Evolutionary conservation across 2,888 invertebrate species (phyloP), one percentile per base, ranked within the genome.

Genomic region (Trachelus stipa): DNA sequence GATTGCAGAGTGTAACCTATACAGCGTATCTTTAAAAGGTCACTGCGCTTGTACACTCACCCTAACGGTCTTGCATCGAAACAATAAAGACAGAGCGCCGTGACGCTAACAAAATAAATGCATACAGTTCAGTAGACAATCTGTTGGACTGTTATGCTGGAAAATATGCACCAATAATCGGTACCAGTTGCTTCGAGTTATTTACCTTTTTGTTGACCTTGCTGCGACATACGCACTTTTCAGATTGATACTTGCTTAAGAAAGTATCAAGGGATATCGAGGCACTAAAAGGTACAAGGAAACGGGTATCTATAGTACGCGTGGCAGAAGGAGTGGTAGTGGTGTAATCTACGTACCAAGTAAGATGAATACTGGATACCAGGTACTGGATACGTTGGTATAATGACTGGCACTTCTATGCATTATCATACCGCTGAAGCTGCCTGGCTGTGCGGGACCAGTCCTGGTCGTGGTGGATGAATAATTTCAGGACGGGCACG

Each of bases 341-440:
- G 87, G 86, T 87, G 87, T 87, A 88, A 89, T 88, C 87, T 88
- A 85, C 86, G 86, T 85, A 84, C 81, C 84, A 79, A 83, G 83
- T 82, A 84, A 83, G 82, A 85, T 75, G 79, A 37, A 73, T 74
- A 76, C 76, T 74, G 76, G 75, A 76, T 68, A 77, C 37, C 34
- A 34, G 74, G 85, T 82, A 87, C 37, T 30, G 74, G 74, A 85
- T 83, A 87, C 78, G 78, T 84, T 84, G 83, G 85, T 88, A 90
- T 90, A 91, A 91, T 91, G 90, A 90, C 90, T 90, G 90, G 90
- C 90, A 91, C 90, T 91, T 91, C 89, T 90, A 91, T 91, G 89
- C 90, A 91, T 91, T 91, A 91, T 90, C 90, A 88, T 90, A 89
- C 88, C 87, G 84, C 86, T 84, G 85, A 84, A 82, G 84, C 82